Percentiles rank a stretch among this genome's conserved stretches.
Conservation (phyloP, 2,888 invertebrate species). For the Pyrgus malvae region DNA sequence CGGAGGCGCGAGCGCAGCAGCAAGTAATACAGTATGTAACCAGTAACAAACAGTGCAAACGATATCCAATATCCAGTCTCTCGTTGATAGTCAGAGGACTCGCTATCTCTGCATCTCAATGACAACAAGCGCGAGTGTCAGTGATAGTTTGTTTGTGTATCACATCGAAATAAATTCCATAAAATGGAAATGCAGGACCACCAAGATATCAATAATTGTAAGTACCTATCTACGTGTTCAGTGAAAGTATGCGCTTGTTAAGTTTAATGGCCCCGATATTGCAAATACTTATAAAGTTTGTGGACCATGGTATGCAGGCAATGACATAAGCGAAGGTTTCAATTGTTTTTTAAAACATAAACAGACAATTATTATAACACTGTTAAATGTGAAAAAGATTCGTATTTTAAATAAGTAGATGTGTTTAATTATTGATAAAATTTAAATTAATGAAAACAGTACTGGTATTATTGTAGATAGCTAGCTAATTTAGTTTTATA, state of each 20-base stretch:
- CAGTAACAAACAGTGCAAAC: neutral
- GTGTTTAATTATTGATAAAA: too few relatives aligned
- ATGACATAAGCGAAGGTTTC: constrained; percentile 11
- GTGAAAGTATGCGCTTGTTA: constrained; percentile 47
- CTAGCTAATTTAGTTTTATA: too few relatives aligned
- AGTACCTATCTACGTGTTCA: constrained; percentile 11
- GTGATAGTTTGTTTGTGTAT: constrained; percentile 31
- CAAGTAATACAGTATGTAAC: constrained; percentile 7
- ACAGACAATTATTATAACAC: too few relatives aligned
- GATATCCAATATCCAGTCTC: constrained; percentile 40
- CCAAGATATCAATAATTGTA: constrained; percentile 46
- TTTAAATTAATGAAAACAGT: too few relatives aligned
- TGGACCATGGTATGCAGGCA: constrained; percentile 27
- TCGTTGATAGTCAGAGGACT: constrained; percentile 32
- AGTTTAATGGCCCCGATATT: constrained; percentile 35
- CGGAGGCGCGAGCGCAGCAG: constrained; percentile 41
- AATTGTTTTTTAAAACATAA: neutral
- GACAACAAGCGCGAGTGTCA: constrained; percentile 33
- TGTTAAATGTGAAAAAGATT: too few relatives aligned
- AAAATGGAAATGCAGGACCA: constrained; percentile 53
- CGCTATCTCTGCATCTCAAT: constrained; percentile 30
- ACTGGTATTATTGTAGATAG: too few relatives aligned
- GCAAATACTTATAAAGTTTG: constrained; percentile 26
- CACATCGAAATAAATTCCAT: constrained; percentile 29
- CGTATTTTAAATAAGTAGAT: too few relatives aligned